Base-by-base conservation (phyloP, 2,888 invertebrate genomes). In the Metellina segmentata region DNA sequence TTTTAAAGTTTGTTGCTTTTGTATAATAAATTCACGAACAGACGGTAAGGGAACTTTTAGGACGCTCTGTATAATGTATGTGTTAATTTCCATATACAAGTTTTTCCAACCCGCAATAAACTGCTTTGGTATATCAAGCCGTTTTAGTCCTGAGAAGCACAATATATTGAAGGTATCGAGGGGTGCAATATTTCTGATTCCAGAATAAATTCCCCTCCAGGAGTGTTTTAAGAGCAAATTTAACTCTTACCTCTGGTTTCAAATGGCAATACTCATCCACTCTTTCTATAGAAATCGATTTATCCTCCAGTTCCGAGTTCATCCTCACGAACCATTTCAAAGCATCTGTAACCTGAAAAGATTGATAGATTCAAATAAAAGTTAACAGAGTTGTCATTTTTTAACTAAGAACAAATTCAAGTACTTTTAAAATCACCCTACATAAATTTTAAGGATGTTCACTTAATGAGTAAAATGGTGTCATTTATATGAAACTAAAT, bases 271-370 rank as follows among this genome's bases (percentile, higher is more conserved):
- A 96, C 93, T 96, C 96, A 93, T 95, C 95, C 49, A 96, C 94
- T 93, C 96, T 94, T 94, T 96, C 96, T 72, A 96, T 95, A 61
- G 96, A 95, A 48, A 96, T 96, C 92, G 96, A 95, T 94, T 96
- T 96, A 1, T 95, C 95, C 94, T 96, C 96, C 75, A 96, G 94
- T 90, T 96, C 96, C 93, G 95, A 95, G 0, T 95, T 95, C 95
- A 95, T 95, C 48, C 96, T 94, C 34, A 96, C 96, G 94, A 96
- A 94, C 95, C 95, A 95, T 94, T 95, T 96, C 79, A 96, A 94
- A 0, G 95, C 95, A 91, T 95, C 95, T 7, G 95, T 95, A 20
- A 96, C 94, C 98, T 98, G 94, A 69, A 94, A 90, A 75, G 75
- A 91, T 8, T 4, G 34, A 2, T 2, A 34, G 34, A 74, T 0